Conservation (phyloP, 2,797 vertebrate genomes). For the Pseudochirops cupreus region DNA sequence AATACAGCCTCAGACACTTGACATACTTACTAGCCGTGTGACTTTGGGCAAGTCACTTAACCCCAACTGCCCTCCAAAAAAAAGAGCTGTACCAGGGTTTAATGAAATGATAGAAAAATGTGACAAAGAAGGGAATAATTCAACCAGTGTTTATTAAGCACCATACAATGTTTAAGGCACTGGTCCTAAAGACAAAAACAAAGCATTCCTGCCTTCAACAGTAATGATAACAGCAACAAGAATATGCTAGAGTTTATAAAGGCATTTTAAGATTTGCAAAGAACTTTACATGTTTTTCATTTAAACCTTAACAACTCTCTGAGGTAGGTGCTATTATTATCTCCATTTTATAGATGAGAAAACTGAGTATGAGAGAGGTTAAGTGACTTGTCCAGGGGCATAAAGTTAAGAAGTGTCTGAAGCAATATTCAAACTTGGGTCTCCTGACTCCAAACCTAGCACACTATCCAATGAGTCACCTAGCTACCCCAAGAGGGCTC, state of each 20-base stretch:
- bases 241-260: neutral
- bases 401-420: neutral
- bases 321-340: neutral
- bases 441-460: neutral
- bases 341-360: neutral
- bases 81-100: neutral
- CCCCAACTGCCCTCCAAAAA: no score
- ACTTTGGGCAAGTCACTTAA: no score
- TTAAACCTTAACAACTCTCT: neutral
- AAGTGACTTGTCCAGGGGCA: neutral
- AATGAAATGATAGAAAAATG: neutral
- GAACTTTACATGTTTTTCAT: neutral
- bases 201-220: neutral
- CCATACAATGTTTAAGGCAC: neutral
- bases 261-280: neutral
- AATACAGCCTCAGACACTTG: no score
- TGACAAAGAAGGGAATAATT: neutral
- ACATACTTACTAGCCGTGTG: no score
- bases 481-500: neutral
- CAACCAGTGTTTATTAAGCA: neutral
- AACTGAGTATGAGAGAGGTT: neutral
- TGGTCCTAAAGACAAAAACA: neutral
- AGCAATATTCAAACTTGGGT: neutral
- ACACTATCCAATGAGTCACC: neutral
- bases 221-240: neutral